A percentile compares a stretch with the other conserved stretches of the same genome.
Conservation (phyloP, 2,888 invertebrate genomes). For the Eristalis intricaria region DNA sequence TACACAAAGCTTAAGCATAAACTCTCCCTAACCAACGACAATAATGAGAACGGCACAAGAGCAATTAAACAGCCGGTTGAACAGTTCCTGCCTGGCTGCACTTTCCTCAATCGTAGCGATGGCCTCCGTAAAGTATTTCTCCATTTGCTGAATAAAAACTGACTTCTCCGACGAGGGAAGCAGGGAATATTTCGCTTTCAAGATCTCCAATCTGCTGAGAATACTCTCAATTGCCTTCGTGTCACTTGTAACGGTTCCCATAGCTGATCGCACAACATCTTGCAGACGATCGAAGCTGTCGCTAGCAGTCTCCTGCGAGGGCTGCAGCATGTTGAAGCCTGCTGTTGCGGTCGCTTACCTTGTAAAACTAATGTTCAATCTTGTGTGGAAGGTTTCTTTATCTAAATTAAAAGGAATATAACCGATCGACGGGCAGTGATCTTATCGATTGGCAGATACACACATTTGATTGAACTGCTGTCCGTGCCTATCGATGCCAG, state of each 20-base stretch:
- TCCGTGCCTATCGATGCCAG: background rate
- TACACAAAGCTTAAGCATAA: background rate
- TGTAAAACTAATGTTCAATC: conserved; percentile 48
- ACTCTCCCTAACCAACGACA: conserved; percentile 75
- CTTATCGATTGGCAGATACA: conserved; percentile 46
- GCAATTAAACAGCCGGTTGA: conserved; percentile 76
- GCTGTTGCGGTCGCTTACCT: conserved; percentile 30
- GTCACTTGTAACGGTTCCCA: conserved; percentile 74
- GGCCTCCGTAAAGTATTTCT: conserved; percentile 75
- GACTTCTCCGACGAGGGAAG: conserved; percentile 75
- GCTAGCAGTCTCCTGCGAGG: conserved; percentile 48
- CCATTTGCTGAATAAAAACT: conserved; percentile 77
- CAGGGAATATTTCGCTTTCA: conserved; percentile 75
- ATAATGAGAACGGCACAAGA: conserved; percentile 76
- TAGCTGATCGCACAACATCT: conserved; percentile 75
- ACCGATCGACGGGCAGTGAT: conserved; percentile 9
- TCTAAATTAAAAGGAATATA: conserved; percentile 21
- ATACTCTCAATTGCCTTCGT: conserved; percentile 75
- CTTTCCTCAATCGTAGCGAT: conserved; percentile 76
- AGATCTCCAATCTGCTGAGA: conserved; percentile 73
- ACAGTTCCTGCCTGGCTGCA: conserved; percentile 74
- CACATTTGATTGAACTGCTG: conserved; percentile 47
- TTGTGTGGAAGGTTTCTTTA: conserved; percentile 20
- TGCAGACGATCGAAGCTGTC: conserved; percentile 76
- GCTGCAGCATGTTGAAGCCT: conserved; percentile 22